Conservation (phyloP, 2,797 vertebrate genomes). For the Peromyscus aztecus region DNA sequence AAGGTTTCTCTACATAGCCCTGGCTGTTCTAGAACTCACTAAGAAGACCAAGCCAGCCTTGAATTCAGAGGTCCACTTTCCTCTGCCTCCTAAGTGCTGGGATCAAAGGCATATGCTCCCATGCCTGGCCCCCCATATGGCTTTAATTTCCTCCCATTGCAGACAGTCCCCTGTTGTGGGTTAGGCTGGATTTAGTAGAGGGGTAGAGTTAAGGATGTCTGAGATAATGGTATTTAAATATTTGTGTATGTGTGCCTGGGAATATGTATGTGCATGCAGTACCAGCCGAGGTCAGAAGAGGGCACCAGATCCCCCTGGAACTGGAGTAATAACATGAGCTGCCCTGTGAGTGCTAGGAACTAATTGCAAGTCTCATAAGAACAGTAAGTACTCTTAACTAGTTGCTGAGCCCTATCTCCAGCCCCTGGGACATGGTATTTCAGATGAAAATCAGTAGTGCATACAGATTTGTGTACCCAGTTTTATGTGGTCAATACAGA, state of each 20-base stretch:
- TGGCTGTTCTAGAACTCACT: not conserved
- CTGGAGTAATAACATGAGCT: not conserved
- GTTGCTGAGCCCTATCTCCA: not conserved
- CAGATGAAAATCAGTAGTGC: constrained; percentile 1
- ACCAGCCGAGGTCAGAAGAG: no score
- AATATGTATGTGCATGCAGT: no score
- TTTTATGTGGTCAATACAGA: not conserved
- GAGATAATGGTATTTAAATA: not conserved
- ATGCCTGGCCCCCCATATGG: not conserved
- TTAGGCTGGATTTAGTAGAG: not conserved
- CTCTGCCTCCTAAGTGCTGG: not conserved
- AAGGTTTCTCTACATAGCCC: not conserved
- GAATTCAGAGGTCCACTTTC: not conserved
- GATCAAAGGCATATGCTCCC: not conserved
- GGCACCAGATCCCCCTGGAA: not conserved
- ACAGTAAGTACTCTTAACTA: not conserved
- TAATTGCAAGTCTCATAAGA: not conserved
- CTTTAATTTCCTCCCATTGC: not conserved
- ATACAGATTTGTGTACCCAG: not conserved
- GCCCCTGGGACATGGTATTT: not conserved
- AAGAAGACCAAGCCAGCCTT: not conserved
- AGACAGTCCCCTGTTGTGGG: not conserved
- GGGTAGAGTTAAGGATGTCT: not conserved
- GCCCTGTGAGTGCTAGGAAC: not conserved
- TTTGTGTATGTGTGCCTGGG: not conserved